phyloP scores from a whole-genome alignment of 2,113 vertebrate species.

The Colinus virginianus region DNA sequence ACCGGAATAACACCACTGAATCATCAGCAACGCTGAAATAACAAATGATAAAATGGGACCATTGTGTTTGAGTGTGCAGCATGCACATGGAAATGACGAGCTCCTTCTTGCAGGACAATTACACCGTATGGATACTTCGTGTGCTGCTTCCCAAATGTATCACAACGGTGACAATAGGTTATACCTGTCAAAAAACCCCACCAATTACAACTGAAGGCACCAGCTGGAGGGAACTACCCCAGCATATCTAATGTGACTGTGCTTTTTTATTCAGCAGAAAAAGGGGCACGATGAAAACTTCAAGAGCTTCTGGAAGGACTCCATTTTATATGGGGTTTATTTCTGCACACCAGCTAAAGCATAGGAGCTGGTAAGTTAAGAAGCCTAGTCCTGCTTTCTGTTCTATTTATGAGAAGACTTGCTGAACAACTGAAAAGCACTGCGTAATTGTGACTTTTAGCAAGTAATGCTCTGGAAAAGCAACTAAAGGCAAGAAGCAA shows the following conservation, averaged over 20 bases:
- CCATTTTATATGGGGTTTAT: background rate
- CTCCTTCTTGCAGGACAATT: background rate
- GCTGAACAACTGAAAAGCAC: background rate
- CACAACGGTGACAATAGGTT: background rate
- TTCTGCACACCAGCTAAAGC: background rate
- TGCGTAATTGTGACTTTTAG: background rate
- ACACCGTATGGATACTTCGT: background rate
- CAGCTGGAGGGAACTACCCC: rapidly evolving
- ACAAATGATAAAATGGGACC: conserved; percentile 13
- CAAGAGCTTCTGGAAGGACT: background rate
- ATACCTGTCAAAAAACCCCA: background rate
- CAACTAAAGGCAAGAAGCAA: conserved; percentile 28
- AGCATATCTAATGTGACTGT: background rate
- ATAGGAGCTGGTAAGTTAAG: background rate
- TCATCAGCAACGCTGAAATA: conserved; percentile 34
- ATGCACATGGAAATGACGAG: background rate
- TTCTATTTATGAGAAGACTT: conserved; percentile 1
- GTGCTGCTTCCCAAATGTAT: background rate
- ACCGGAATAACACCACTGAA: conserved; percentile 30
- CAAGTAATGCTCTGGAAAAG: conserved; percentile 36
- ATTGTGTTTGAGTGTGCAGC: background rate
- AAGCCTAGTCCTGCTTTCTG: background rate
- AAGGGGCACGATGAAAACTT: background rate
- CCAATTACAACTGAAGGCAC: background rate
- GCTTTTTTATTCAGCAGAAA: background rate